Percentiles rank a stretch among this genome's conserved stretches.
Conservation (phyloP, 2,113 vertebrate species). For the Thymallus thymallus region DNA sequence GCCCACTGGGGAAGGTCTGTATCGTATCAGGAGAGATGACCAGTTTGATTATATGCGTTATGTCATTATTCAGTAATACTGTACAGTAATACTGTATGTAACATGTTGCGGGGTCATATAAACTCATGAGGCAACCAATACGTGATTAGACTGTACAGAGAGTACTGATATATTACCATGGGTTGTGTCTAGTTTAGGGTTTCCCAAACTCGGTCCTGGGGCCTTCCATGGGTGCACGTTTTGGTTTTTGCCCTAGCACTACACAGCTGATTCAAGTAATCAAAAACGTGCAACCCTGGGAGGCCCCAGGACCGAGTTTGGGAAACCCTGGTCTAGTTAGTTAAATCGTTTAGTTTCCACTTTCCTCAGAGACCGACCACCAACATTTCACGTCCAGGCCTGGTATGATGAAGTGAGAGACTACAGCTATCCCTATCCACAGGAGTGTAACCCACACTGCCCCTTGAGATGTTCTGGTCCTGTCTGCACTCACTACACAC, state of each 20-base stretch:
- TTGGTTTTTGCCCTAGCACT: too few species aligned
- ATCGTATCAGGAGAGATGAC: background rate
- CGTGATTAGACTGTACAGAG: background rate
- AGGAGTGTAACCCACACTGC: conserved; percentile 94
- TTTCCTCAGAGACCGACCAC: conserved; percentile 84
- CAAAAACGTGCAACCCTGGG: background rate
- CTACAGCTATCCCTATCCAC: conserved; percentile 89
- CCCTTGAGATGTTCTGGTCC: conserved; percentile 93
- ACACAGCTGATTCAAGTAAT: too few species aligned
- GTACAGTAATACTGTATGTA: background rate
- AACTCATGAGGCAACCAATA: background rate
- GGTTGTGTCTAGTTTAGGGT: too few species aligned
- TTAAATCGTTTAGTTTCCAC: conserved; percentile 4
- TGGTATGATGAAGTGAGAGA: conserved; percentile 98
- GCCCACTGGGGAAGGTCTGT: conserved; percentile 95
- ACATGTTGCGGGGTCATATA: background rate
- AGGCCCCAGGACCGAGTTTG: background rate
- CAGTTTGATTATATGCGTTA: background rate
- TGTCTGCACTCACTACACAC: conserved; percentile 98
- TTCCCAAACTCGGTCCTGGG: background rate
- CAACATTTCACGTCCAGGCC: conserved; percentile 94
- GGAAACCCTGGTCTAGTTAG: background rate
- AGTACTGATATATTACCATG: too few species aligned
- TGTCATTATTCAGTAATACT: too few species aligned
- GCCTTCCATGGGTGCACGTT: background rate